Evolutionary conservation across 37 sponge, comb jelly and placozoan genomes (phyloP), one percentile per base, ranked within the genome.

Genomic region (Axinella damicornis): DNA sequence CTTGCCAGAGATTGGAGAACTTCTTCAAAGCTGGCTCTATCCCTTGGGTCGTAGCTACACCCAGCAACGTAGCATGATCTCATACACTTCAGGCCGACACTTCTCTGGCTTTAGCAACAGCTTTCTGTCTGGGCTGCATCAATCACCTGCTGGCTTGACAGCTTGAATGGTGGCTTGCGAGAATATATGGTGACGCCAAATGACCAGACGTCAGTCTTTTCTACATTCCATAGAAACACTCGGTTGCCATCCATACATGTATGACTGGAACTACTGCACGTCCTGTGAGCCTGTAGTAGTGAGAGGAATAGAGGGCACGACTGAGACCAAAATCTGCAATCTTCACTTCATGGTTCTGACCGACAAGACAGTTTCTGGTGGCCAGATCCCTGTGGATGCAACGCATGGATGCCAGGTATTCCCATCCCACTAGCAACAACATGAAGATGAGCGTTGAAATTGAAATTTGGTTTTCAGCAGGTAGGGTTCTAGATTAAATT

Each of bases 301-400:
- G 63, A 63, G 83, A 73, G 40, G 53, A 54, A 57, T 95, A 95
- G 31, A 91, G 80, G 33, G 77, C 88, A 32, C 83, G 81, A 61
- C 91, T 90, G 89, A 91, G 91, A 27, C 95, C 95, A 81, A 95
- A 95, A 61, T 95, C 95, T 22, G 95, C 89, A 21, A 95, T 81
- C 69, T 95, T 95, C 55, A 94, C 84, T 32, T 61, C 71, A 33
- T 82, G 32, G 84, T 91, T 76, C 22, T 72, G 65, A 9, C 95
- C 92, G 18, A 95, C 92, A 14, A 95, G 76, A 78, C 88, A 91
- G 55, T 95, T 95, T 69, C 95, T 74, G 17, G 95, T 90, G 36
- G 95, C 92, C 6, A 95, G 86, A 32, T 95, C 95, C n/a, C 95
- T 67, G 62, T 95, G 95, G 34, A 95, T 85, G 53, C 85, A 88